Evolutionary conservation across 2,113 vertebrate genomes (phyloP).

Genomic region (Corvus cornix): DNA sequence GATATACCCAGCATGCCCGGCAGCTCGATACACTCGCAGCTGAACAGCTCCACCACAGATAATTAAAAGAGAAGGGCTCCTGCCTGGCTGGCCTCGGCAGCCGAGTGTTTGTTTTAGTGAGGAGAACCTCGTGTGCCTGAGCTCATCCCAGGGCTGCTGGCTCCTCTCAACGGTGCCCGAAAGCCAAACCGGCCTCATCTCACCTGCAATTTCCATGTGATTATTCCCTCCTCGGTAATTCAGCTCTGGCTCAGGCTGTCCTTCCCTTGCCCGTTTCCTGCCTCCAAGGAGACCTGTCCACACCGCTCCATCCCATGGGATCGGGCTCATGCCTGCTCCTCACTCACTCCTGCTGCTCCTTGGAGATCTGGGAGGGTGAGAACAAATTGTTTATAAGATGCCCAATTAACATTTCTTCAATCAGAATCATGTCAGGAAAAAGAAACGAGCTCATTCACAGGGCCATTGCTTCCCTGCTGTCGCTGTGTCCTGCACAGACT

Average conservation of each 20-base stretch:
- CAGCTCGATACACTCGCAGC: not conserved
- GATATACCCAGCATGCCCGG: not conserved
- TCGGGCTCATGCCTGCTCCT: not conserved
- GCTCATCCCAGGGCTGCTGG: not conserved
- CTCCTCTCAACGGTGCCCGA: not conserved
- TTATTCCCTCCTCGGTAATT: not conserved
- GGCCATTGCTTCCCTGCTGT: not conserved
- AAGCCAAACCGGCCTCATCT: not conserved
- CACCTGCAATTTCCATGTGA: not conserved
- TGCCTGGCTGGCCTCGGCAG: not conserved
- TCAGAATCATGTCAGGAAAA: not conserved
- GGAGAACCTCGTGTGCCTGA: not conserved
- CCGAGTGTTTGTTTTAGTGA: not conserved
- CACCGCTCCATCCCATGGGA: not conserved
- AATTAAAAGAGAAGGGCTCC: not conserved
- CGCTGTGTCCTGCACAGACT: accelerated
- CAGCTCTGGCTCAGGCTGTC: not conserved
- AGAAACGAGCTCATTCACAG: accelerated
- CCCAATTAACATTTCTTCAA: not conserved
- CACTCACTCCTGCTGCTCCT: not conserved
- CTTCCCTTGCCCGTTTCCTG: not conserved
- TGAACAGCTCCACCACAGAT: not conserved
- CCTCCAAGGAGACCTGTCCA: not conserved
- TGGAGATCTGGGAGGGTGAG: not conserved
- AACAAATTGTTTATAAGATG: not conserved